Percentiles rank a stretch among this genome's conserved stretches.
Evolutionary conservation across 2,888 invertebrate species (phyloP).

Genomic region (Agrotis exclamationis): DNA sequence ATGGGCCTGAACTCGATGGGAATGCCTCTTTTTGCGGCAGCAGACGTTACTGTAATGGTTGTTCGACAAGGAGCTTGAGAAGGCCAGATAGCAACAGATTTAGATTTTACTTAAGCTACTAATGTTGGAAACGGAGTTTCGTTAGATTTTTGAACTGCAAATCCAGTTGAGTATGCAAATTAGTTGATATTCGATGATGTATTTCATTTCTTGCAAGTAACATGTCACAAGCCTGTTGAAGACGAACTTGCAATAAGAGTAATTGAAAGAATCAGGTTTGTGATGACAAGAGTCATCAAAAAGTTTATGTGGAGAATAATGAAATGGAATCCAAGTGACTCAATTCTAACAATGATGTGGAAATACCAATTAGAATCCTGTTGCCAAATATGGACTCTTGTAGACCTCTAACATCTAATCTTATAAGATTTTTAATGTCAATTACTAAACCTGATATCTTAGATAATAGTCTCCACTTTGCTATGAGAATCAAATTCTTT

Average conservation of each 20-base stretch:
- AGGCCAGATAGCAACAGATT: constrained; percentile 48
- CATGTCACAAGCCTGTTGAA: neutral
- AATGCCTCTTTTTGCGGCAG: constrained; percentile 84
- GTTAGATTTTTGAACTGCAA: neutral
- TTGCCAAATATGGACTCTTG: constrained; percentile 33
- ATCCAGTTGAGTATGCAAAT: constrained; percentile 3
- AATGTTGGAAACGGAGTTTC: constrained; percentile 33
- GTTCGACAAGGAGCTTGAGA: constrained; percentile 73
- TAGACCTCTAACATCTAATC: constrained; percentile 38
- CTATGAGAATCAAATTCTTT: constrained; percentile 57
- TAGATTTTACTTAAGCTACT: constrained; percentile 39
- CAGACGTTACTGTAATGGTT: constrained; percentile 81
- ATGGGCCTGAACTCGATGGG: constrained; percentile 85
- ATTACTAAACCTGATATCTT: constrained; percentile 61
- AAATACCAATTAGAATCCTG: constrained; percentile 55
- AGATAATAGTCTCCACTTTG: constrained; percentile 44
- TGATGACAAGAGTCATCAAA: neutral
- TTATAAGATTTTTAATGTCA: constrained; percentile 52
- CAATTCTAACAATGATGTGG: constrained; percentile 19
- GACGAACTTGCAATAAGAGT: neutral
- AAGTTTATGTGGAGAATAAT: neutral
- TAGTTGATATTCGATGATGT: neutral
- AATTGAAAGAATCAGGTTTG: neutral
- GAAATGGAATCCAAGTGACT: constrained; percentile 5
- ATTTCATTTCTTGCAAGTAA: neutral